Evolutionary conservation across 2,797 vertebrate genomes (phyloP), one percentile per base, ranked within the genome.

Genomic region (Spheniscus humboldti): DNA sequence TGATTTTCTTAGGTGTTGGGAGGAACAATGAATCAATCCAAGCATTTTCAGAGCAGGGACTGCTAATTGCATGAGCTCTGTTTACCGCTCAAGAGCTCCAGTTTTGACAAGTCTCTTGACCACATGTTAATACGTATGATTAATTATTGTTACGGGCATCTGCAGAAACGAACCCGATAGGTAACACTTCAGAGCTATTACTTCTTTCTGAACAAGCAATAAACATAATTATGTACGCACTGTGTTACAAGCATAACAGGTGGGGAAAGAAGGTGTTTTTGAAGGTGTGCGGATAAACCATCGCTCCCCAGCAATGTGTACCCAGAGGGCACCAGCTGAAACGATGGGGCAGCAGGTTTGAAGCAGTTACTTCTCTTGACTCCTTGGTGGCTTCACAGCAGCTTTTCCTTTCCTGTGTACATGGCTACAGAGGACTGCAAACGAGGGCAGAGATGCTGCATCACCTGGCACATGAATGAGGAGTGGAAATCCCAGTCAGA

Each of bases 71-170:
- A 2, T 13, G 79, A 86, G 93, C 71, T 91, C 86, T 96, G 77
- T 88, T 95, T 90, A 76, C 85, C 0, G 0, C 73, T 86, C 0
- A 0, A 63, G 79, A 90, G 80, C 88, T 87, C 68, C 59, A 82
- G 80, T 73, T 95, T 92, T 96, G 95, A 93, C 92, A 94, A 66
- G 93, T 85, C 86, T 91, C 91, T 88, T 95, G 95, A 95, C 93
- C 82, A 7, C 39, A 8, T 11, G 83, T 90, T 95, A 91, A 86
- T 94, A 75, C 2, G 0, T 27, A n/a, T 90, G 82, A 96, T 95
- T 94, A 94, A 96, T 96, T 90, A 89, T 80, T 68, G 72, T 91
- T 82, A 74, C 3, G 13, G 73, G 62, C 16, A 31, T 59, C 73
- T 18, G 3, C 88, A 85, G 81, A 79, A 95, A 66, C 0, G 0